Base-by-base conservation (phyloP, 1,140 invertebrate species). In the Dufourea novaeangliae region DNA sequence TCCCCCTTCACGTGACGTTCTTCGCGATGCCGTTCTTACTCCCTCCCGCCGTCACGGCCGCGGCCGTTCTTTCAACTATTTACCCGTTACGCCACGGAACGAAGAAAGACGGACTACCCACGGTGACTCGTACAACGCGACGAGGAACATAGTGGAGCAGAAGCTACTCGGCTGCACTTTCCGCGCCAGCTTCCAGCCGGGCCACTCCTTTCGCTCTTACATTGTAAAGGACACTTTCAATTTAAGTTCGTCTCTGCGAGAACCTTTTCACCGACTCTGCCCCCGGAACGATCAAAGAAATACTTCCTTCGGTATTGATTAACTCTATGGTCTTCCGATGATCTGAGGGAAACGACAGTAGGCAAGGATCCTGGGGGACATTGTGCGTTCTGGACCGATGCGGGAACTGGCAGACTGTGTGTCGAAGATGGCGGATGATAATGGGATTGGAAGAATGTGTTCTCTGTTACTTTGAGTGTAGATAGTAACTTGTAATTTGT, bases 211-310 rank as follows among this genome's bases (percentile, higher is more conserved):
- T n/a, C 57, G 37, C 22, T 61, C 69, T 54, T 74, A 80, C 79
- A 85, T 80, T 76, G 77, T 79, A 68, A 79, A 82, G 78, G 81
- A 87, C 83, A 86, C 80, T 85, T 87, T 87, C 86, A 84, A 88
- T 87, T 87, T 86, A 87, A 87, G 75, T 88, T 87, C 79, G 78
- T 41, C 79, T 75, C 61, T 37, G 63, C 69, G 69, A 68, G 68
- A 37, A 71, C 57, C 86, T 85, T 86, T 86, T 84, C 78, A 68
- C 50, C 68, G 64, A 22, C 61, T 46, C 41, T 52, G 66, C 57
- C 74, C 81, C 63, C 54, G 50, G 14, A 67, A 66, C 81, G 83
- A 84, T 84, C 80, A 87, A 83, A 87, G 78, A 81, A 64, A 70
- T 41, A 50, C 61, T 78, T 82, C 78, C 3, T 14, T 68, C 61